A percentile compares a stretch with the other conserved stretches of the same genome.
Evolutionary conservation across 2,113 vertebrate species (phyloP).

Genomic region (Platichthys flesus): DNA sequence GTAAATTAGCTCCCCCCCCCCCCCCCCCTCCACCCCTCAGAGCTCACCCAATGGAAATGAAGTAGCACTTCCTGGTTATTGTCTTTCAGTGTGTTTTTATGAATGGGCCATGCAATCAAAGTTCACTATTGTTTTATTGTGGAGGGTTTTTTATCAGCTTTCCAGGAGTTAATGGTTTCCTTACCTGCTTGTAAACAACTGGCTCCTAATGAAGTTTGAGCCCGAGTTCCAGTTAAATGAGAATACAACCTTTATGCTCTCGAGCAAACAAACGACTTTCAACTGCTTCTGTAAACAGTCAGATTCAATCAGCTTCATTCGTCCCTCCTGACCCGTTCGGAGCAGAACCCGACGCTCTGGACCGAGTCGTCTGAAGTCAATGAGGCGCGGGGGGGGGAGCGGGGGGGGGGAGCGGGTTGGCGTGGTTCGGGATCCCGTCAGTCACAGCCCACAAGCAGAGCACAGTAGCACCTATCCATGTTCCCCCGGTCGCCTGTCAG

Average conservation of each 20-base stretch:
- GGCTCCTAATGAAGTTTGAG: constrained; percentile 63
- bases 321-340: constrained; percentile 36
- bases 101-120: constrained; percentile 63
- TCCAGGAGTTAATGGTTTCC: constrained; percentile 69
- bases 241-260: constrained; percentile 52
- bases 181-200: constrained; percentile 54
- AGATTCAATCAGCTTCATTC: constrained; percentile 49
- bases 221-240: constrained; percentile 38
- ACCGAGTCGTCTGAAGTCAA: constrained; percentile 62
- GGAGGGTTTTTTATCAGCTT: constrained; percentile 57
- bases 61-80: constrained; percentile 38
- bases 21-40: too few species aligned
- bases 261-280: constrained; percentile 35
- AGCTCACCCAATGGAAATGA: too few species aligned
- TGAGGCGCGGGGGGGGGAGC: constrained; percentile 52
- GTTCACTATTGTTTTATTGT: constrained; percentile 69
- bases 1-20: too few species aligned
- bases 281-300: constrained; percentile 50
- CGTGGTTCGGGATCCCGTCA: constrained; percentile 48
- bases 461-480: constrained; percentile 78
- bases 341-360: constrained; percentile 40
- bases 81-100: constrained; percentile 52
- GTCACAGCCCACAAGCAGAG: constrained; percentile 71
- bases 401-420: constrained; percentile 57
- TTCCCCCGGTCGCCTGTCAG: constrained; percentile 72